Conservation (phyloP, 2,797 vertebrate species). For the Dermochelys coriacea region DNA sequence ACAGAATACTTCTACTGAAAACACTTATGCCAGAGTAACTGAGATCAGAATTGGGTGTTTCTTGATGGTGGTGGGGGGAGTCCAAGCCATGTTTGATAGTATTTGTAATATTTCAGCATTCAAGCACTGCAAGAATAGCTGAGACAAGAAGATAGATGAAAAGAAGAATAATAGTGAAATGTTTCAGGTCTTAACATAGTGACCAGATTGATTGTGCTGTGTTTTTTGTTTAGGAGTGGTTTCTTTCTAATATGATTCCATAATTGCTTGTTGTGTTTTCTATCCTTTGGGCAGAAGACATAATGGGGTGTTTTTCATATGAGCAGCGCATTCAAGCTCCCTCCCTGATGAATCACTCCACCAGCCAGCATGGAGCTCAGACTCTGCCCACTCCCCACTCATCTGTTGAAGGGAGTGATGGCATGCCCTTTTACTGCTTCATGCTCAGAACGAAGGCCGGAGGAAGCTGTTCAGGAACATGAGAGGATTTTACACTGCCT, state of each 20-base stretch:
- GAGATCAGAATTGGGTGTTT: not conserved
- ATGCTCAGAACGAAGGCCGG: fast-evolving
- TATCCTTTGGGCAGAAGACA: not conserved
- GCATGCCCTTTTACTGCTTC: fast-evolving
- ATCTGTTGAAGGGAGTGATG: not conserved
- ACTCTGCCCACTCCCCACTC: not conserved
- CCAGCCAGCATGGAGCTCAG: not conserved
- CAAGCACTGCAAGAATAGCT: not conserved
- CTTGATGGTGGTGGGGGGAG: not conserved
- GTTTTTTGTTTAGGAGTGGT: not conserved
- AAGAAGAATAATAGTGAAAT: not conserved
- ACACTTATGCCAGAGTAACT: constrained; percentile 20
- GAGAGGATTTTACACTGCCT: not conserved
- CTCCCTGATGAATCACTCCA: not conserved
- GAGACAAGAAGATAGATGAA: not conserved
- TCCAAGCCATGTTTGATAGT: not conserved
- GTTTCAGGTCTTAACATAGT: not conserved
- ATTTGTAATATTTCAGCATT: not conserved
- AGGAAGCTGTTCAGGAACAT: not conserved
- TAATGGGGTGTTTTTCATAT: not conserved
- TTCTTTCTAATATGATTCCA: not conserved
- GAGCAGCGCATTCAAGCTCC: not conserved
- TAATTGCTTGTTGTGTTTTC: fast-evolving
- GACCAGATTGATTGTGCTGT: not conserved
- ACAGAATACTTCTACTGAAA: constrained; percentile 3